Evolutionary conservation across 1,140 invertebrate species (phyloP).

Genomic region (Drosophila jambulina): DNA sequence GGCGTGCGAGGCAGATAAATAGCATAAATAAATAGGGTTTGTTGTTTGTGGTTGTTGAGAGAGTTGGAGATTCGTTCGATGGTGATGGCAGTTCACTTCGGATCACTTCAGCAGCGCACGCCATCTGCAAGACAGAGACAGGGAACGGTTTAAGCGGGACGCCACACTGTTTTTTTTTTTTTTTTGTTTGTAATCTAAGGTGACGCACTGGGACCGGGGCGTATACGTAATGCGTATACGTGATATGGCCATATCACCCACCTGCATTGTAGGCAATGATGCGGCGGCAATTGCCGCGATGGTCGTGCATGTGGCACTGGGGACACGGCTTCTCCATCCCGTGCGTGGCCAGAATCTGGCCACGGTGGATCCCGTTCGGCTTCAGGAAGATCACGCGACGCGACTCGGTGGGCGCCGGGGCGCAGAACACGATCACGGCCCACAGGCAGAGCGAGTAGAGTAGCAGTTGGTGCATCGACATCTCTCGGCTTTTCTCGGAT

Average conservation of each 20-base stretch:
- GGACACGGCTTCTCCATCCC: conserved; percentile 66
- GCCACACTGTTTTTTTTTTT: neutral
- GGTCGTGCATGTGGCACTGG: conserved; percentile 78
- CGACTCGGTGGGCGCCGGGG: conserved; percentile 57
- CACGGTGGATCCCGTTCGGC: conserved; percentile 54
- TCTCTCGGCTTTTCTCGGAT: conserved; percentile 5
- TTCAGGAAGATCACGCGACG: conserved; percentile 79
- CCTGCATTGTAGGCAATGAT: conserved; percentile 75
- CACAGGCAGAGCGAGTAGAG: conserved; percentile 58
- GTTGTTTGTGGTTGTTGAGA: conserved; percentile 32
- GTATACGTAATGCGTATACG: conserved; percentile 39
- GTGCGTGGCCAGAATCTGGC: conserved; percentile 71
- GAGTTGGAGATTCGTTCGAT: conserved; percentile 63
- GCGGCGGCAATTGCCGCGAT: conserved; percentile 76
- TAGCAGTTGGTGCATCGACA: conserved; percentile 60
- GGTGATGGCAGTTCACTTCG: conserved; percentile 8
- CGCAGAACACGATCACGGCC: conserved; percentile 60
- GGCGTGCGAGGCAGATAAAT: conserved; percentile 40
- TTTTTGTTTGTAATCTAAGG: neutral
- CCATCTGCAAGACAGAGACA: conserved; percentile 63
- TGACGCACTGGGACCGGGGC: conserved; percentile 39
- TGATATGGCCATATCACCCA: conserved; percentile 32
- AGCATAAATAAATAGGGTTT: conserved; percentile 50
- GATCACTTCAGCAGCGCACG: conserved; percentile 52
- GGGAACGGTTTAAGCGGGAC: conserved; percentile 1